Evolutionary conservation across 2,797 vertebrate genomes (phyloP).

Genomic region (Rhabdomys pumilio): DNA sequence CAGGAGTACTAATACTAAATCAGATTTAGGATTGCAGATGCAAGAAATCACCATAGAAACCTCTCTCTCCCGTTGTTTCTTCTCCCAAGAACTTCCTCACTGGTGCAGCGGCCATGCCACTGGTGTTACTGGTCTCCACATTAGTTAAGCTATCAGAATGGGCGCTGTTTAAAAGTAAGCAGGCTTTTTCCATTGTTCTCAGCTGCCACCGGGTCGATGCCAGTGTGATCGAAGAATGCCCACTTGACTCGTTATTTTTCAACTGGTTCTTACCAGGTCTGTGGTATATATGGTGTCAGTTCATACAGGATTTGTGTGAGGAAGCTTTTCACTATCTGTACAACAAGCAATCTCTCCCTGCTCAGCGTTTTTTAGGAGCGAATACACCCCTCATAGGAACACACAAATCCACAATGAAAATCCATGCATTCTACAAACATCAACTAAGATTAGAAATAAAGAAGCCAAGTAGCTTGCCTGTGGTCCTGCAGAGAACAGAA

Average conservation of each 20-base stretch:
- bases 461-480: background rate
- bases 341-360: slow-evolving; percentile 49
- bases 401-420: background rate
- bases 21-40: slow-evolving; percentile 87
- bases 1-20: slow-evolving; percentile 84
- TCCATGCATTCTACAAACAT: background rate
- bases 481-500: background rate
- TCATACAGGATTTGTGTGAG: slow-evolving; percentile 58
- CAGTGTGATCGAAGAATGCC: background rate
- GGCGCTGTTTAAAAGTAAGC: slow-evolving; percentile 52
- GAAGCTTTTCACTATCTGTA: slow-evolving; percentile 36
- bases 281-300: slow-evolving; percentile 25
- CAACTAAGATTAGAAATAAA: background rate
- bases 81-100: slow-evolving; percentile 68
- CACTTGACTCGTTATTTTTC: slow-evolving; percentile 68
- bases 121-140: slow-evolving; percentile 34
- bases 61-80: slow-evolving; percentile 56
- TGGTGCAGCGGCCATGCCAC: background rate
- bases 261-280: slow-evolving; percentile 36
- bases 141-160: slow-evolving; percentile 57
- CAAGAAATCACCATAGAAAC: slow-evolving; percentile 73
- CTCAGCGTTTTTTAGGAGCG: slow-evolving; percentile 57
- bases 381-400: background rate
- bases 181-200: background rate
- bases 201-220: slow-evolving; percentile 6